Evolutionary conservation across 2,797 vertebrate genomes (phyloP), one percentile per base, ranked within the genome.

Genomic region (Enteromius unitaeniatus): DNA sequence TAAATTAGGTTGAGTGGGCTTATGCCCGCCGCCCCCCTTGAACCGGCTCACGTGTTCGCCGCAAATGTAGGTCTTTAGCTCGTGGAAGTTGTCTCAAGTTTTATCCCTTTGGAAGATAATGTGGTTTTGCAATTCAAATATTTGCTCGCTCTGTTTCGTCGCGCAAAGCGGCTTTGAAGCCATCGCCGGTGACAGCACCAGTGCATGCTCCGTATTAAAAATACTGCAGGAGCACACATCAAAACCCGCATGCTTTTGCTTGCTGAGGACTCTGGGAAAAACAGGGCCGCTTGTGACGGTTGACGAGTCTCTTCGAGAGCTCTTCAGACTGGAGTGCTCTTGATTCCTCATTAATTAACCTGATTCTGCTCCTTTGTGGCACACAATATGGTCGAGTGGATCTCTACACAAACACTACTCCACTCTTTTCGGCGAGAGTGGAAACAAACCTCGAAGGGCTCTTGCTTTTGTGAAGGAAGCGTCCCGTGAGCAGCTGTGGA

Each of bases 101-200:
- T 92, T 89, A 89, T 91, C 87, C 88, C 81, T 70, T 91, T 78
- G 88, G 89, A 93, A 93, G 93, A 92, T 95, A 94, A 97, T 97
- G 94, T 97, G 94, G 97, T 98, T 95, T 97, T 98, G 97, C 97
- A 98, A 98, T 99, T 97, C 97, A 98, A 98, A 99, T 98, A 96
- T 97, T 97, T 96, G 95, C 94, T 95, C 95, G 93, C 95, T 96
- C 94, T 96, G 96, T 94, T 96, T 96, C 95, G 93, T 94, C 93
- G 93, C 89, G 93, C 96, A 96, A 95, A 96, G 96, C 96, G 93
- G 93, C 96, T 97, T 99, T 98, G 97, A 99, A 97, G 97, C 96
- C 96, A 96, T 95, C 95, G 95, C 96, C 96, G 97, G 97, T 98
- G 97, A 98, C 96, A 95, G 92, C 91, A 91, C 91, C 92, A 92